These are phyloP conservation scores for Aegithalos caudatus DNA, from an alignment of 2,113 vertebrate species.

Conservation along the genomic window DNA sequence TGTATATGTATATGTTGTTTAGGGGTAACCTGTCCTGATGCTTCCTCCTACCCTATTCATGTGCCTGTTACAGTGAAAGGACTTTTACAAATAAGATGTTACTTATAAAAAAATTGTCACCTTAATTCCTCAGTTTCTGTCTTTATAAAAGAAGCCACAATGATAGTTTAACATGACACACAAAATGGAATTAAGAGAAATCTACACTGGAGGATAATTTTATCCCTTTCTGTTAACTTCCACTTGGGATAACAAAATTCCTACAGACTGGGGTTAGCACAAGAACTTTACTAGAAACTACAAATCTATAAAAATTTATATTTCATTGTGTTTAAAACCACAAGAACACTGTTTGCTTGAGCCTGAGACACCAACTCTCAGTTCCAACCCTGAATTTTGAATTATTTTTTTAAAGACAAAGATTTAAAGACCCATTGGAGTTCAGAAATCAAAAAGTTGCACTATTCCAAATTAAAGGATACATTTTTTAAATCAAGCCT, in stretches of 20 bases:
- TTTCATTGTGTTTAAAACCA: slow-evolving; percentile 70
- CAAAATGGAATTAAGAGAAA: slow-evolving; percentile 83
- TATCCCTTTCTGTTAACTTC: slow-evolving; percentile 63
- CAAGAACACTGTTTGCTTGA: slow-evolving; percentile 77
- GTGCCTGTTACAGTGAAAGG: slow-evolving; percentile 86
- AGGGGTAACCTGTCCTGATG: slow-evolving; percentile 82
- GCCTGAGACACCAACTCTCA: slow-evolving; percentile 76
- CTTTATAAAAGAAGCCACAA: slow-evolving; percentile 93
- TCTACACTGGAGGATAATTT: slow-evolving; percentile 68
- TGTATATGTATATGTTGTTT: slow-evolving; percentile 85
- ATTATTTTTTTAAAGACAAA: slow-evolving; percentile 68
- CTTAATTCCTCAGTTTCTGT: slow-evolving; percentile 92
- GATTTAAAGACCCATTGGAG: slow-evolving; percentile 72
- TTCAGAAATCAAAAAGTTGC: slow-evolving; percentile 74
- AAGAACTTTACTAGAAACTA: slow-evolving; percentile 75
- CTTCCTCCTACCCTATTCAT: slow-evolving; percentile 86
- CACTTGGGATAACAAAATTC: slow-evolving; percentile 70
- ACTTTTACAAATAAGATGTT: slow-evolving; percentile 92
- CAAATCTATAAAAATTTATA: slow-evolving; percentile 74
- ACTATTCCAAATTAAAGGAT: slow-evolving; percentile 71
- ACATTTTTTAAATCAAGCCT: slow-evolving; percentile 70
- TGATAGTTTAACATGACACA: slow-evolving; percentile 88
- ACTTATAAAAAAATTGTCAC: slow-evolving; percentile 89
- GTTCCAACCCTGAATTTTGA: slow-evolving; percentile 76
- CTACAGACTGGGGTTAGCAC: slow-evolving; percentile 76